Evolutionary conservation across 2,888 invertebrate species (phyloP), one percentile per base, ranked within the genome.

Genomic region (Julus scandinavius): DNA sequence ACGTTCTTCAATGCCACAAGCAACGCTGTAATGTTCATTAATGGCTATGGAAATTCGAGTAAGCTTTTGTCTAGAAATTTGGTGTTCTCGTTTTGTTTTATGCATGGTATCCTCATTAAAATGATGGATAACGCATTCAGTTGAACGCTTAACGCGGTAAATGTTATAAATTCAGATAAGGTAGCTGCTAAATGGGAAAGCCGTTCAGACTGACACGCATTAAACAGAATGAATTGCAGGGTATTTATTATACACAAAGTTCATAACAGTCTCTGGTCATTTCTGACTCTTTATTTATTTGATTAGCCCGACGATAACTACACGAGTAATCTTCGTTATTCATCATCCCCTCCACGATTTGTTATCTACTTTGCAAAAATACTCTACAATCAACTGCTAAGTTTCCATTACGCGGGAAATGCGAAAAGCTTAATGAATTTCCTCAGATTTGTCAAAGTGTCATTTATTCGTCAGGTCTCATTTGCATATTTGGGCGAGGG

Each of bases 251-350:
- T 58, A 54, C 87, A 54, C 87, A 85, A 85, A 87, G 87, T 87
- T 87, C 87, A 87, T 87, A 87, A 87, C 50, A 50, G 87, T 54
- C 87, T 87, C 50, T 50, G 87, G 87, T 87, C 87, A 87, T 87
- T 87, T 87, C 87, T 87, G 87, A 87, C 87, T 87, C 87, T 29
- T 87, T 87, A 87, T 87, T 87, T 87, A 87, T 58, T 87, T 58
- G 87, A 87, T 87, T 87, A 58, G 11, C 50, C 50, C 54, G 58
- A 45, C 87, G 87, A 87, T 87, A 87, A 87, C 87, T 87, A 87
- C 58, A 13, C 49, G 87, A 87, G 58, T 87, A 87, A 87, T 87
- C 87, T 87, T 87, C 40, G 87, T 87, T 54, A 87, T 87, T 54
- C 50, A 87, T 87, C 87, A 87, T 87, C 49, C 45, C 49, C 49